Evolutionary conservation across 2,113 vertebrate genomes (phyloP), one percentile per base, ranked within the genome.

Genomic region (Nannospalax galili): DNA sequence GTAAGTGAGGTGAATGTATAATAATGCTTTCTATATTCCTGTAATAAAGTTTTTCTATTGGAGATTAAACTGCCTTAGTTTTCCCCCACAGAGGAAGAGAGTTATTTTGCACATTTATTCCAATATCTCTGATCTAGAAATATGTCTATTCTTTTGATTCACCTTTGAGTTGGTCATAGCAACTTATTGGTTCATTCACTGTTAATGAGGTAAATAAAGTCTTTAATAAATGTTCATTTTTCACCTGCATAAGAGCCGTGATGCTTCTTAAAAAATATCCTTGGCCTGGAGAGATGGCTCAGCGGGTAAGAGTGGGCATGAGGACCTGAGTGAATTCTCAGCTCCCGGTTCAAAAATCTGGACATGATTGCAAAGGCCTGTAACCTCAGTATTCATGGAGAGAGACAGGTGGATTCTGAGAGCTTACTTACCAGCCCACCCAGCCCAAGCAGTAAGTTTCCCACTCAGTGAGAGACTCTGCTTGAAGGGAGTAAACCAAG

Each of bases 21-120:
- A 90, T 65, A 90, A 62, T 67, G 52, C 12, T 4, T 28, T 70
- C 14, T 60, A 10, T 45, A 84, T 73, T 91, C 28, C 74, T 42
- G 19, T 84, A 85, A 86, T 89, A 48, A 92, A 65, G 42, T 89
- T 17, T 93, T 88, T 67, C 62, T 26, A n/a, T 79, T 88, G 60
- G 82, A 35, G 48, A 4, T 84, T 88, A 78, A 87, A 26, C 52
- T 58, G 24, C 84, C 22, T 70, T 73, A 6, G 32, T 32, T 84
- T 3, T 90, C 65, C 24, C 4, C 2, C 2, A 40, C 37, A 30
- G 11, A 12, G 42, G 24, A 93, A 79, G 84, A 93, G 30, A 67
- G 52, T 40, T 32, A 19, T 45, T 85, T 75, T 77, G 6, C 24
- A 35, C 75, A 48, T 65, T 72, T 30, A 48, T 77, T 65, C 92